phyloP scores from a whole-genome alignment of 2,797 vertebrate species.

The Pipistrellus nathusii region DNA sequence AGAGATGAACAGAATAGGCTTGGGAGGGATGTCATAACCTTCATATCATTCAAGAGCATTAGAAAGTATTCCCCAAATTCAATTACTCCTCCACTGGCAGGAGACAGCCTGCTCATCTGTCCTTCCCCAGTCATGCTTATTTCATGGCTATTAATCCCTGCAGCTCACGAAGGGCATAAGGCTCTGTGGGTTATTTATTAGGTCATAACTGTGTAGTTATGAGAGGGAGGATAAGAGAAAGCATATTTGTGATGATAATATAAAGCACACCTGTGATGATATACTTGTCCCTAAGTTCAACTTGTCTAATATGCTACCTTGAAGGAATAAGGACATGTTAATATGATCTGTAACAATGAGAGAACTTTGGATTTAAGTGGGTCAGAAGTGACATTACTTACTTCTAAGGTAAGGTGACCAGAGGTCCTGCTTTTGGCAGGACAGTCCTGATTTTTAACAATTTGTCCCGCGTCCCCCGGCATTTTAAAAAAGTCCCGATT shows the following conservation, averaged over 20 bases:
- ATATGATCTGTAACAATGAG: neutral
- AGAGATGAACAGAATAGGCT: neutral
- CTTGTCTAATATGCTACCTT: neutral
- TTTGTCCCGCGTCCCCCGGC: too few relatives aligned
- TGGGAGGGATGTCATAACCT: neutral
- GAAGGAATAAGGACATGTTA: neutral
- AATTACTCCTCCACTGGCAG: neutral
- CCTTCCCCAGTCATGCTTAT: conserved; percentile 11
- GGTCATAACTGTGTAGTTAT: neutral
- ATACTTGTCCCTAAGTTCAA: neutral
- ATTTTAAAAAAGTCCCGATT: too few relatives aligned
- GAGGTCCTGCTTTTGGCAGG: too few relatives aligned
- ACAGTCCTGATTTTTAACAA: too few relatives aligned
- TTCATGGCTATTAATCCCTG: neutral
- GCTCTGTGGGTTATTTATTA: neutral
- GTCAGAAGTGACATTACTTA: neutral
- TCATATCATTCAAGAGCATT: neutral
- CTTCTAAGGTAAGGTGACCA: neutral
- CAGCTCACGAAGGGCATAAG: neutral
- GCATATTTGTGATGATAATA: conserved; percentile 28
- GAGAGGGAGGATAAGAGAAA: neutral
- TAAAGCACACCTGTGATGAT: neutral
- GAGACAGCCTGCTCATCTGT: neutral
- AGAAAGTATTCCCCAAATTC: conserved; percentile 5
- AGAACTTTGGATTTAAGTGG: neutral